phyloP scores from a whole-genome alignment of 2,888 invertebrate genomes.

The Alviniconcha strummeri region DNA sequence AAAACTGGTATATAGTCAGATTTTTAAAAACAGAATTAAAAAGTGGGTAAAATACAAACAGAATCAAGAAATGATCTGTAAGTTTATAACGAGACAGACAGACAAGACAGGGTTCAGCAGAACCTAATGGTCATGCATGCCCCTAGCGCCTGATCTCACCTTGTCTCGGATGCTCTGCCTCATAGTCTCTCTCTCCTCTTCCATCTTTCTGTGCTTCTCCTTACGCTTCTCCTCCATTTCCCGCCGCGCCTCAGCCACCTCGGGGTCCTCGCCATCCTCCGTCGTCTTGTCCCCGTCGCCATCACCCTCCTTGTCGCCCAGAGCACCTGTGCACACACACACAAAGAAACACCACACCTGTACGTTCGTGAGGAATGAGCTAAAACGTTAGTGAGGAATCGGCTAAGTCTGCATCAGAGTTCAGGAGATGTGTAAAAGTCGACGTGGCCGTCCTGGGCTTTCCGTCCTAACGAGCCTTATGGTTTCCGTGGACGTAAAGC shows the following conservation, averaged over 20 bases:
- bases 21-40: no score
- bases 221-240: slow-evolving; percentile 98
- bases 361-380: no score
- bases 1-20: no score
- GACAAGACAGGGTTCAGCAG: neutral
- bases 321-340: slow-evolving; percentile 57
- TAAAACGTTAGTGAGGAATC: no score
- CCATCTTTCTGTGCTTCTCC: slow-evolving; percentile 99
- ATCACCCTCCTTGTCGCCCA: slow-evolving; percentile 66
- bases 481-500: no score
- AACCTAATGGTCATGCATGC: no score
- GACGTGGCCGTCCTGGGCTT: no score
- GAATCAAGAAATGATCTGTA: no score
- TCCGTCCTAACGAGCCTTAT: no score
- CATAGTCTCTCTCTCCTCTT: slow-evolving; percentile 99
- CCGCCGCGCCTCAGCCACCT: slow-evolving; percentile 96
- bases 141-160: slow-evolving; percentile 77
- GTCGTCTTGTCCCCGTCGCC: slow-evolving; percentile 77
- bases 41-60: no score
- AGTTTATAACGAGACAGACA: neutral
- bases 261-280: slow-evolving; percentile 86
- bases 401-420: neutral
- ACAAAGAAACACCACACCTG: no score
- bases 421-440: neutral
- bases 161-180: slow-evolving; percentile 99